A percentile compares a stretch with the other conserved stretches of the same genome.
These are phyloP conservation scores for Julus scanicus DNA, from an alignment of 2,888 invertebrate species.

Conservation along the genomic window DNA sequence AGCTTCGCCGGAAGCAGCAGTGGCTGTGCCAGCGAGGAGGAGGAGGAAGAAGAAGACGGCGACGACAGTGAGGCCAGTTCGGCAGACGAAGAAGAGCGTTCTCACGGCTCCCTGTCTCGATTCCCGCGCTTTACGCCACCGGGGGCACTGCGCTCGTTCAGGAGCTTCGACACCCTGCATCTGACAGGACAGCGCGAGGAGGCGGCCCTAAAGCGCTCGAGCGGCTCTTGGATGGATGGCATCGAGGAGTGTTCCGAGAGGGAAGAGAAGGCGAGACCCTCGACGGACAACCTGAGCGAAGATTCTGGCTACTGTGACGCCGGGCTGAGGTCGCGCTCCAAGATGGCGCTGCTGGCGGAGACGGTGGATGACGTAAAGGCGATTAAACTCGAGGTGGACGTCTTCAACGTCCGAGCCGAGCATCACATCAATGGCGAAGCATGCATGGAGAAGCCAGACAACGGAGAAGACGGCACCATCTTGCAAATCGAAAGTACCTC, in stretches of 20 bases:
- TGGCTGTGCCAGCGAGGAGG: slow-evolving; percentile 57
- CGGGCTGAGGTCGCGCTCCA: slow-evolving; percentile 14
- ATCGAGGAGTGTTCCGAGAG: slow-evolving; percentile 49
- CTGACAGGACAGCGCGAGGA: slow-evolving; percentile 40
- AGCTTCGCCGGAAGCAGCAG: slow-evolving; percentile 52
- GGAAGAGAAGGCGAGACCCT: slow-evolving; percentile 66
- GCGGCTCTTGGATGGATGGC: slow-evolving; percentile 35
- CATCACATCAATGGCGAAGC: neutral
- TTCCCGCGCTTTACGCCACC: slow-evolving; percentile 51
- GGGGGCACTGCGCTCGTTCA: slow-evolving; percentile 66
- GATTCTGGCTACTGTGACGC: slow-evolving; percentile 80
- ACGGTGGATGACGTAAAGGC: slow-evolving; percentile 20
- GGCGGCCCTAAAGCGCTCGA: neutral
- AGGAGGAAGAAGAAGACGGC: slow-evolving; percentile 53
- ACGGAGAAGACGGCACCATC: too few relatives aligned
- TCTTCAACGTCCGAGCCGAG: neutral
- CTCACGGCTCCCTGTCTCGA: neutral
- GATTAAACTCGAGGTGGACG: neutral
- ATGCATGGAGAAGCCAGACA: too few relatives aligned
- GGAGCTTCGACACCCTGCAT: slow-evolving; percentile 69
- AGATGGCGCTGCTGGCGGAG: slow-evolving; percentile 34
- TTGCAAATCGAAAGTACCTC: too few relatives aligned
- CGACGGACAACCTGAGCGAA: slow-evolving; percentile 82
- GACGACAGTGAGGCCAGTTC: neutral
- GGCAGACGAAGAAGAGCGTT: neutral